Evolutionary conservation across 2,797 vertebrate genomes (phyloP), one percentile per base, ranked within the genome.

Genomic region (Muraenolepis orangiensis): DNA sequence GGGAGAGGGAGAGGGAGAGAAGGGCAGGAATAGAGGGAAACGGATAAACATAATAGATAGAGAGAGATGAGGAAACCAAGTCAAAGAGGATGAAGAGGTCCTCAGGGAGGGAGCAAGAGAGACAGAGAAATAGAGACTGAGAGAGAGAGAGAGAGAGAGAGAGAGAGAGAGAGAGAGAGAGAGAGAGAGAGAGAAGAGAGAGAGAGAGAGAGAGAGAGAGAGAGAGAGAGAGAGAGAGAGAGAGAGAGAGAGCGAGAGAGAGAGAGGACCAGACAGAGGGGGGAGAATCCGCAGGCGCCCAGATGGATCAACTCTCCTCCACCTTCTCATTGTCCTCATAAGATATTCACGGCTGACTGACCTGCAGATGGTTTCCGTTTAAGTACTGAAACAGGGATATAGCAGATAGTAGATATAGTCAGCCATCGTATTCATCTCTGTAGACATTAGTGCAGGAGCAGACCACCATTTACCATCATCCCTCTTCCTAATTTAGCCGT

Each of bases 251-350:
- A 42, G 8, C 40, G 12, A 14, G 40, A 16, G 40, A 42, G 40
- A 34, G 32, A n/a, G n/a, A n/a, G n/a, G n/a, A n/a, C n/a, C n/a
- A n/a, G n/a, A n/a, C n/a, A n/a, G n/a, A n/a, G n/a, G n/a, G n/a
- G n/a, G n/a, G n/a, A n/a, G n/a, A n/a, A n/a, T n/a, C 32, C 32
- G 32, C 32, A 3, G 32, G 3, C 32, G 32, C 32, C 32, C 40
- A 42, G 40, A 42, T 42, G 40, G 40, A 42, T 12, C 14, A 14
- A 42, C 13, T 10, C 40, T 7, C 40, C 75, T 69, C 66, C 66
- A 78, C 73, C 84, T 75, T 70, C 77, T 90, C 88, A 81, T 85
- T 81, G 83, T 82, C 84, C 84, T 87, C 82, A 86, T 88, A 85
- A 85, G 82, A 78, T 85, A 85, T 83, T 75, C 51, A 81, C 82